Evolutionary conservation across 2,113 vertebrate species (phyloP), one percentile per base, ranked within the genome.

Genomic region (Himantopus leucocephalus): DNA sequence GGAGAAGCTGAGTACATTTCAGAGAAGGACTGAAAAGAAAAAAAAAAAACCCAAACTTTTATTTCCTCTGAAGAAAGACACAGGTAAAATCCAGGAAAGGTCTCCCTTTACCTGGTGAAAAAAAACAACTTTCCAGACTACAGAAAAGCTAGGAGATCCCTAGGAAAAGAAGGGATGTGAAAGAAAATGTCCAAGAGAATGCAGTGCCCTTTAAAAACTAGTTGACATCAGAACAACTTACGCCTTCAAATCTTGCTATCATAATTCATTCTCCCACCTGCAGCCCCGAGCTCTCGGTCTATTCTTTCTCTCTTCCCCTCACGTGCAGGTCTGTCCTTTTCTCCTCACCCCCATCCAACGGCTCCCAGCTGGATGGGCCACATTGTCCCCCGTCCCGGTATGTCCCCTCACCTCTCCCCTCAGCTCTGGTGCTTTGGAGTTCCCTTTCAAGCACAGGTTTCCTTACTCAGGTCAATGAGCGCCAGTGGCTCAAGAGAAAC

Each of bases 381-480:
- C 80, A 60, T 24, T 58, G 32, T 73, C 64, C 30, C 48, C 59
- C 30, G 35, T 50, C 32, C 4, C 5, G 0, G 6, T n/a, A 39
- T 0, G 1, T 34, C 64, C 12, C 13, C 9, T 0, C 0, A 4
- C 3, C 0, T 2, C 17, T 62, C 12, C 10, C 18, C 37, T 78
- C 55, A 64, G 5, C 18, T 59, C 32, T 35, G 30, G 56, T 56
- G 39, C 43, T 81, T 77, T 76, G 35, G n/a, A 71, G 6, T 3
- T 24, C 4, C 3, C 37, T 92, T 83, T 77, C 63, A 80, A 59
- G 18, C 10, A 50, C 35, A 88, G 10, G 10, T 88, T 82, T 88
- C 23, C 43, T 60, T 71, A 56, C 47, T 59, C 23, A 35, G n/a
- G 74, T 21, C 14, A 68, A n/a, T 0, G 1, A 68, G 7, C 16